These are phyloP conservation scores for Alligator sinensis DNA, from an alignment of 2,113 vertebrate genomes.

Conservation along the genomic window DNA sequence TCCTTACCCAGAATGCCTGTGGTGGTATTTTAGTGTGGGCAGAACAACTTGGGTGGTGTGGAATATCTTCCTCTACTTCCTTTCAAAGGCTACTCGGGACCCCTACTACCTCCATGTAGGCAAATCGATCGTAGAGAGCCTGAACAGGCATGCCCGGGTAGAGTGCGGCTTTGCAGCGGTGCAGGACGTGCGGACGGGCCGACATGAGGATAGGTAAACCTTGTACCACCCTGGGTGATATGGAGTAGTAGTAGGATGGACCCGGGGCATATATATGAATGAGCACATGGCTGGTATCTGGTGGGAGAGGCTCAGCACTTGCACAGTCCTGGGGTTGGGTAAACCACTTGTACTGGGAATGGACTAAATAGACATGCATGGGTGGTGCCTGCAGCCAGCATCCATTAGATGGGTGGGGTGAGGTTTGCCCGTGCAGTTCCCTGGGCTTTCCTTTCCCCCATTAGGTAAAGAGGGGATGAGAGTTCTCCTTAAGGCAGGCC, in stretches of 20 bases:
- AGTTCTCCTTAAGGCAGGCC: background rate
- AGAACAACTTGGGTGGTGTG: background rate
- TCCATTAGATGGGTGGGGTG: too few relatives aligned
- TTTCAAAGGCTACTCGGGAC: slow-evolving; percentile 9
- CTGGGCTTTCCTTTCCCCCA: background rate
- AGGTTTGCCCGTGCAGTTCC: background rate
- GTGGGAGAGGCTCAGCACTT: background rate
- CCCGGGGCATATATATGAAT: background rate
- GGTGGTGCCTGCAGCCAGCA: too few relatives aligned
- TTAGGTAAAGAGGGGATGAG: background rate
- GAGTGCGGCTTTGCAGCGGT: slow-evolving; percentile 32
- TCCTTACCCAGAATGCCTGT: too few relatives aligned
- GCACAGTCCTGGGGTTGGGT: too few relatives aligned
- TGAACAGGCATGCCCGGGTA: slow-evolving; percentile 20
- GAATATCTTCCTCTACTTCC: background rate
- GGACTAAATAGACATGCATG: too few relatives aligned
- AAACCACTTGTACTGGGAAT: too few relatives aligned
- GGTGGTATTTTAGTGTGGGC: background rate
- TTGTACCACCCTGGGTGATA: background rate
- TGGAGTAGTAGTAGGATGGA: background rate
- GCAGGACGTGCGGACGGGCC: slow-evolving; percentile 20
- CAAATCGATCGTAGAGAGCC: slow-evolving; percentile 6
- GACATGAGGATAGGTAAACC: slow-evolving; percentile 21
- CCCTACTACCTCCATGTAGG: slow-evolving; percentile 30
- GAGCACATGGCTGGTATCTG: background rate